A percentile compares a stretch with the other conserved stretches of the same genome.
phyloP scores from a whole-genome alignment of 2,113 vertebrate genomes.

The Myodes glareolus region DNA sequence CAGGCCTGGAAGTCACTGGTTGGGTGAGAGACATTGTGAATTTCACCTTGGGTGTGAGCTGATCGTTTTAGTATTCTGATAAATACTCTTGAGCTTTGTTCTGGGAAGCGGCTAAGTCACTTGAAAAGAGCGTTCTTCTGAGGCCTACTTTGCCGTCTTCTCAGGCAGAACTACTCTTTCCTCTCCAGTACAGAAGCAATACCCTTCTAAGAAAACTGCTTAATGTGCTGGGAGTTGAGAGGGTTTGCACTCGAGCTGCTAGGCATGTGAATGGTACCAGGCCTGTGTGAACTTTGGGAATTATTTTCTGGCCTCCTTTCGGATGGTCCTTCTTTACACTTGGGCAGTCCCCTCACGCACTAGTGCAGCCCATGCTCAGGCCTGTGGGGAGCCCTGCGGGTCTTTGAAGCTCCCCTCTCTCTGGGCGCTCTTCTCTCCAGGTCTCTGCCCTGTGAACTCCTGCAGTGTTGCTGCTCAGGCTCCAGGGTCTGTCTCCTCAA shows the following conservation, averaged over 20 bases:
- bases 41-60: constrained; percentile 1
- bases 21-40: not conserved
- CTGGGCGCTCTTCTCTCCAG: not conserved
- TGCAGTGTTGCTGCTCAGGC: not conserved
- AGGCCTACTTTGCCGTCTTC: not conserved
- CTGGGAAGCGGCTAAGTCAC: not conserved
- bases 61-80: constrained; percentile 34
- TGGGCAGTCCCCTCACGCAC: not conserved
- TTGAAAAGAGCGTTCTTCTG: constrained; percentile 46
- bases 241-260: constrained; percentile 19
- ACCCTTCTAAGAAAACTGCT: not conserved
- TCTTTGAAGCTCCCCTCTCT: constrained; percentile 11
- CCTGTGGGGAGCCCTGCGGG: not conserved
- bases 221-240: not conserved
- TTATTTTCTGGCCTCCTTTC: not conserved
- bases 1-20: not conserved
- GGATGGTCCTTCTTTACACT: not conserved
- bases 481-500: constrained; percentile 24
- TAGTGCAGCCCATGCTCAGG: constrained; percentile 10
- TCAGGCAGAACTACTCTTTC: not conserved
- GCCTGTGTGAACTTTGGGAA: constrained; percentile 12
- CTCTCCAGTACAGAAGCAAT: not conserved
- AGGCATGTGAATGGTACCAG: not conserved
- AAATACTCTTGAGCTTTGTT: constrained; percentile 45
- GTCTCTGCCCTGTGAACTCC: constrained; percentile 34